These are phyloP conservation scores for Hydroisotoma schaefferi DNA, from an alignment of 2,888 invertebrate genomes.

Conservation along the genomic window DNA sequence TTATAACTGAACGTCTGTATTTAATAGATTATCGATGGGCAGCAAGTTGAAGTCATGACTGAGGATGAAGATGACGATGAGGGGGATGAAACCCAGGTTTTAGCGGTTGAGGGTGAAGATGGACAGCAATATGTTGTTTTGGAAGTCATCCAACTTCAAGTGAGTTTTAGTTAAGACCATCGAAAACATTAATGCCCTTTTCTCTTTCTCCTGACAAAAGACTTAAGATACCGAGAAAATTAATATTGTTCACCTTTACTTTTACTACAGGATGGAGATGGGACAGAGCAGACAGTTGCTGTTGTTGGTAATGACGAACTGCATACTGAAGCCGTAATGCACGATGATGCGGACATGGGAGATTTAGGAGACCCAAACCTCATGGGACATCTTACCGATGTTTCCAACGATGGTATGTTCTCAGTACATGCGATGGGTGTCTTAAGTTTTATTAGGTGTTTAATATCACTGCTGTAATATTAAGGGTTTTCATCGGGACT, in stretches of 20 bases:
- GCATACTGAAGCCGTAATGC: slow-evolving; percentile 54
- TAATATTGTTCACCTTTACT: background rate
- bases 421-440: background rate
- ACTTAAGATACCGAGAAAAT: background rate
- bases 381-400: slow-evolving; percentile 48
- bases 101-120: slow-evolving; percentile 67
- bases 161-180: too few species aligned
- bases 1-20: background rate
- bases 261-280: slow-evolving; percentile 50
- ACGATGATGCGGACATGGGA: slow-evolving; percentile 54
- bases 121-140: slow-evolving; percentile 85
- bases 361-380: slow-evolving; percentile 40
- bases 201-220: background rate
- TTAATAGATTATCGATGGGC: slow-evolving; percentile 50
- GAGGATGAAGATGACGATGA: slow-evolving; percentile 54
- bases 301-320: slow-evolving; percentile 56
- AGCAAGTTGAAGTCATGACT: slow-evolving; percentile 55
- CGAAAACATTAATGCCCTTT: background rate
- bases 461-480: background rate
- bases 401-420: slow-evolving; percentile 20
- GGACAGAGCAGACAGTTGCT: slow-evolving; percentile 53
- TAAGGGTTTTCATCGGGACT: slow-evolving; percentile 51
- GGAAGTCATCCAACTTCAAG: slow-evolving; percentile 74
- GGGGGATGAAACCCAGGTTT: slow-evolving; percentile 61
- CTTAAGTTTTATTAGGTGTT: slow-evolving; percentile 12